A percentile compares a stretch with the other conserved stretches of the same genome.
Evolutionary conservation across 1,140 invertebrate genomes (phyloP).

Genomic region (Zaprionus tsacasi): DNA sequence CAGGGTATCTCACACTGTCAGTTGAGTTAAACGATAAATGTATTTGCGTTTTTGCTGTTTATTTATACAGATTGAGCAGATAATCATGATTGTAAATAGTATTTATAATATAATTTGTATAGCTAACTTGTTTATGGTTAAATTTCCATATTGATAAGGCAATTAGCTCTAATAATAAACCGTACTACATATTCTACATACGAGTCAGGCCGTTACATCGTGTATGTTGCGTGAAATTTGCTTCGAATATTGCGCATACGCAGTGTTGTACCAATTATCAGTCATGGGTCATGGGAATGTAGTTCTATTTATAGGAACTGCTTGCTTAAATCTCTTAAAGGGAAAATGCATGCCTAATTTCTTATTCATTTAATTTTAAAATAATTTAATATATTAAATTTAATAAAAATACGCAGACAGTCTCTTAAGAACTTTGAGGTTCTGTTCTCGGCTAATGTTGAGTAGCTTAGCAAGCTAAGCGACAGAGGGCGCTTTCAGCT

Average conservation of each 20-base stretch:
- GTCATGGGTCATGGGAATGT: background rate
- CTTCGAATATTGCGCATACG: constrained; percentile 1
- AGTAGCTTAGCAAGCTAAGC: background rate
- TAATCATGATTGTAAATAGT: background rate
- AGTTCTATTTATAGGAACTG: background rate
- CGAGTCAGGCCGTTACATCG: background rate
- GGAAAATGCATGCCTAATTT: background rate
- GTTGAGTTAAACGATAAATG: too few species aligned
- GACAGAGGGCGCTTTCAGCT: constrained; percentile 17
- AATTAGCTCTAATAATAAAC: background rate
- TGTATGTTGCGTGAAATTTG: background rate
- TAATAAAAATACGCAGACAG: background rate
- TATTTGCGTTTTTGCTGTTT: background rate
- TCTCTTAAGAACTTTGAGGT: constrained; percentile 13
- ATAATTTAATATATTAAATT: background rate
- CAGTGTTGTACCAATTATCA: background rate
- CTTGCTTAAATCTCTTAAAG: background rate
- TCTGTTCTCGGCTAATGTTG: constrained; percentile 45
- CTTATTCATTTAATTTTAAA: background rate
- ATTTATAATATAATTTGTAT: background rate
- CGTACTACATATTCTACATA: background rate
- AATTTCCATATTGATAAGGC: background rate
- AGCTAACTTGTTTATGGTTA: background rate
- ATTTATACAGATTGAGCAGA: background rate
- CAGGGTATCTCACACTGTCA: too few species aligned